phyloP scores from a whole-genome alignment of 2,113 vertebrate genomes.

The Axis porcinus region DNA sequence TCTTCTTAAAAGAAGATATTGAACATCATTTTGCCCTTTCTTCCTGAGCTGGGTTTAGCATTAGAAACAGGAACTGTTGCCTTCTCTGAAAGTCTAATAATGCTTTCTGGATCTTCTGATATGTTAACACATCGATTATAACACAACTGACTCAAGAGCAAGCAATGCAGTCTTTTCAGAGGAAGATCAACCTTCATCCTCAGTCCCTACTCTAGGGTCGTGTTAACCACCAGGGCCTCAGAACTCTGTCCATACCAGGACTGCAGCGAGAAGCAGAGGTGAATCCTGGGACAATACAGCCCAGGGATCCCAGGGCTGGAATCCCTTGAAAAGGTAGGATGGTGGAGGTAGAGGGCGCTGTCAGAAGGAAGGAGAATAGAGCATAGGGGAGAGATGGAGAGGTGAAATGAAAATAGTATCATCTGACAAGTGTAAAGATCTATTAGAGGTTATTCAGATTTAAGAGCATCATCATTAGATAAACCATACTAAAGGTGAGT shows the following conservation, averaged over 20 bases:
- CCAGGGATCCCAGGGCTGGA: neutral
- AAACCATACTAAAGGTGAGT: neutral
- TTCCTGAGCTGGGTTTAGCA: neutral
- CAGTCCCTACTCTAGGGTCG: too few relatives aligned
- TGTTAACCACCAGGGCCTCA: neutral
- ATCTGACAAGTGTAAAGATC: neutral
- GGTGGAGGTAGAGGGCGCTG: neutral
- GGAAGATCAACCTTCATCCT: neutral
- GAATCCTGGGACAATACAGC: neutral
- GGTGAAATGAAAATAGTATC: neutral
- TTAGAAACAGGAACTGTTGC: neutral
- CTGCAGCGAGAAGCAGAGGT: neutral
- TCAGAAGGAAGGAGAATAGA: neutral
- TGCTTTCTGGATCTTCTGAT: neutral
- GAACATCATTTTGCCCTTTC: neutral
- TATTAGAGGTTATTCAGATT: neutral
- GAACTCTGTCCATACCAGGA: neutral
- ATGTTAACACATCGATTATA: neutral
- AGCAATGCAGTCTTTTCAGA: neutral
- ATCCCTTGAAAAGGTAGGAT: neutral
- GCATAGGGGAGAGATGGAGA: neutral
- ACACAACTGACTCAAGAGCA: neutral
- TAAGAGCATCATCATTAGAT: neutral
- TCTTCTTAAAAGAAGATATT: neutral
- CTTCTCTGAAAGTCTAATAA: neutral